Evolutionary conservation across 2,888 invertebrate genomes (phyloP).

Genomic region (Microplitis deprimator): DNA sequence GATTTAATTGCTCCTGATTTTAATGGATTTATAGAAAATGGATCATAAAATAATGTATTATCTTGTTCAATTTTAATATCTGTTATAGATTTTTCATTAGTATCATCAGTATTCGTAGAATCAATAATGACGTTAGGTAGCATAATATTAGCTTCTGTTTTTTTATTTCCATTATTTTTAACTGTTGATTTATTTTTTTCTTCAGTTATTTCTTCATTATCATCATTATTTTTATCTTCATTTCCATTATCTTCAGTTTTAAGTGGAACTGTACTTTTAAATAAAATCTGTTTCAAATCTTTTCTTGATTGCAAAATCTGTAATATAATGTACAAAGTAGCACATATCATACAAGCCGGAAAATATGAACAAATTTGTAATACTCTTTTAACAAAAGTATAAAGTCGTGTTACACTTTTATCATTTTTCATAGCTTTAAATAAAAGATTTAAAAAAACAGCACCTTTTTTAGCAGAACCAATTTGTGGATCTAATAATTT

Average conservation of each 20-base stretch:
- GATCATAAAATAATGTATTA: slow-evolving; percentile 75
- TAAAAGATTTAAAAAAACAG: slow-evolving; percentile 88
- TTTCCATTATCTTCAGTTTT: slow-evolving; percentile 47
- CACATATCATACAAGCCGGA: slow-evolving; percentile 85
- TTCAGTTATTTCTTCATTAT: slow-evolving; percentile 27
- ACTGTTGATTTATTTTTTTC: slow-evolving; percentile 39
- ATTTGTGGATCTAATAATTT: slow-evolving; percentile 86
- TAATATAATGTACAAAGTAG: slow-evolving; percentile 84
- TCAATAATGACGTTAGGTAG: slow-evolving; percentile 55
- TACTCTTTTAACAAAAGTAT: slow-evolving; percentile 89
- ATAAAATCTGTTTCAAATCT: slow-evolving; percentile 53
- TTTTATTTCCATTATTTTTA: slow-evolving; percentile 44
- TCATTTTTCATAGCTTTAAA: slow-evolving; percentile 90
- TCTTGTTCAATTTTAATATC: slow-evolving; percentile 54
- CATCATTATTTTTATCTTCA: slow-evolving; percentile 2
- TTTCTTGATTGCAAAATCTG: slow-evolving; percentile 71
- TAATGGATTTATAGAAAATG: slow-evolving; percentile 85
- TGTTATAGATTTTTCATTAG: slow-evolving; percentile 43
- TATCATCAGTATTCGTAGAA: slow-evolving; percentile 23
- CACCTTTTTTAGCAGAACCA: slow-evolving; percentile 79
- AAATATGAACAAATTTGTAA: slow-evolving; percentile 82
- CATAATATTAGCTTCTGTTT: slow-evolving; percentile 51
- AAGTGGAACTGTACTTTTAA: slow-evolving; percentile 37
- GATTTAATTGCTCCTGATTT: slow-evolving; percentile 84
- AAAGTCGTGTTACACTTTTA: slow-evolving; percentile 78